phyloP scores from a whole-genome alignment of 2,797 vertebrate species.

The Epinephelus malabaricus region DNA sequence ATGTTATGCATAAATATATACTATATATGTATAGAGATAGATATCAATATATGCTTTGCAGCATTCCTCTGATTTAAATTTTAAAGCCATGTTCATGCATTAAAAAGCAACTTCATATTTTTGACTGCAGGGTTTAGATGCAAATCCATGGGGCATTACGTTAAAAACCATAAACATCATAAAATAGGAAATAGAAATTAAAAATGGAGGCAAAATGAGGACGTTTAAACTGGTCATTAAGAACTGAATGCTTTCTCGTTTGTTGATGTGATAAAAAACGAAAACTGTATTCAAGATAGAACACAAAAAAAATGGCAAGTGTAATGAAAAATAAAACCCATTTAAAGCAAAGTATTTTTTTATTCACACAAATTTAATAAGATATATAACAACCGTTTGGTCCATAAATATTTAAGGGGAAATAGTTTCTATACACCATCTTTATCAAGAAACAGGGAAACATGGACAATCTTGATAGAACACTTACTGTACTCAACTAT shows the following conservation, averaged over 20 bases:
- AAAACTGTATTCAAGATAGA: slow-evolving; percentile 76
- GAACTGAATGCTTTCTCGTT: slow-evolving; percentile 78
- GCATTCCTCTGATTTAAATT: slow-evolving; percentile 89
- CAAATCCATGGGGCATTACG: slow-evolving; percentile 99
- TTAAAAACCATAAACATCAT: slow-evolving; percentile 88
- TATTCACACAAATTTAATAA: slow-evolving; percentile 99
- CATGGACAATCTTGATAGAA: slow-evolving; percentile 99
- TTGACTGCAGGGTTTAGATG: slow-evolving; percentile 89
- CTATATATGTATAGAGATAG: slow-evolving; percentile 67
- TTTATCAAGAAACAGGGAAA: slow-evolving; percentile 99
- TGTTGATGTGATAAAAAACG: slow-evolving; percentile 80
- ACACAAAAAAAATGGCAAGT: slow-evolving; percentile 83
- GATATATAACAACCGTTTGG: slow-evolving; percentile 99
- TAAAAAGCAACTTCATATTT: slow-evolving; percentile 90
- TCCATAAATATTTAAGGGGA: slow-evolving; percentile 99
- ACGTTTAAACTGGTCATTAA: slow-evolving; percentile 76
- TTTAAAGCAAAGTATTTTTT: slow-evolving; percentile 99
- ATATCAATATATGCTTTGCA: slow-evolving; percentile 83
- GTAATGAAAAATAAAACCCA: slow-evolving; percentile 98
- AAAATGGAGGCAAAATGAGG: slow-evolving; percentile 85
- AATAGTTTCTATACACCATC: slow-evolving; percentile 99
- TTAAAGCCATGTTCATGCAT: slow-evolving; percentile 95
- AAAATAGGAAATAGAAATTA: slow-evolving; percentile 85
- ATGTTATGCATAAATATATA: slow-evolving; percentile 81
- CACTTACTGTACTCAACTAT: slow-evolving; percentile 99